Percentiles rank a stretch among this genome's conserved stretches.
These are phyloP conservation scores for Bibio marci DNA, from an alignment of 2,888 invertebrate genomes.

Conservation along the genomic window DNA sequence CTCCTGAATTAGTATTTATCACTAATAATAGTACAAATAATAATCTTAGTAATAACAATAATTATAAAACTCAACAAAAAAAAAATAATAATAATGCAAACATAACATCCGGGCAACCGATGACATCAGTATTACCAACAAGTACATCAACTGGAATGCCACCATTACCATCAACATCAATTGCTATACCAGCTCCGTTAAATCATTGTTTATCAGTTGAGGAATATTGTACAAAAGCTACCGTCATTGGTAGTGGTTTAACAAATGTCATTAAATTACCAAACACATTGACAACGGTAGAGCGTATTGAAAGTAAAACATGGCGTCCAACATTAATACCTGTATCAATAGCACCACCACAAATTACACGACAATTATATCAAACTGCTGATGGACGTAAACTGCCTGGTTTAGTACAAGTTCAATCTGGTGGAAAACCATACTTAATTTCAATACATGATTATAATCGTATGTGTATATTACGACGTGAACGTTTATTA, in stretches of 20 bases:
- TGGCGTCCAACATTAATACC: constrained; percentile 59
- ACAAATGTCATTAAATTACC: constrained; percentile 22
- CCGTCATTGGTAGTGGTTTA: constrained; percentile 8
- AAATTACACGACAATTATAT: constrained; percentile 28
- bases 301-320: constrained; percentile 35
- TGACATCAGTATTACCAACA: neutral
- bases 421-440: constrained; percentile 59
- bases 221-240: constrained; percentile 3
- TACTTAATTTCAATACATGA: constrained; percentile 64
- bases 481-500: constrained; percentile 46
- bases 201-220: no score
- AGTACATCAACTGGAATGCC: neutral
- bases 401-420: constrained; percentile 49
- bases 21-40: constrained; percentile 16
- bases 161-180: neutral
- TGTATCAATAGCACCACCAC: constrained; percentile 31
- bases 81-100: constrained; percentile 28
- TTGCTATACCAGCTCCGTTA: neutral
- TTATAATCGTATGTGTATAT: constrained; percentile 62
- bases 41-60: no score
- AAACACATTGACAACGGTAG: constrained; percentile 27
- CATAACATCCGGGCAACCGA: neutral
- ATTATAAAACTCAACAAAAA: constrained; percentile 24
- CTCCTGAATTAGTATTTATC: constrained; percentile 41
- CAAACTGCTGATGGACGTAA: constrained; percentile 40